These are phyloP conservation scores for Euclidia mi DNA, from an alignment of 2,888 invertebrate species.

Conservation along the genomic window DNA sequence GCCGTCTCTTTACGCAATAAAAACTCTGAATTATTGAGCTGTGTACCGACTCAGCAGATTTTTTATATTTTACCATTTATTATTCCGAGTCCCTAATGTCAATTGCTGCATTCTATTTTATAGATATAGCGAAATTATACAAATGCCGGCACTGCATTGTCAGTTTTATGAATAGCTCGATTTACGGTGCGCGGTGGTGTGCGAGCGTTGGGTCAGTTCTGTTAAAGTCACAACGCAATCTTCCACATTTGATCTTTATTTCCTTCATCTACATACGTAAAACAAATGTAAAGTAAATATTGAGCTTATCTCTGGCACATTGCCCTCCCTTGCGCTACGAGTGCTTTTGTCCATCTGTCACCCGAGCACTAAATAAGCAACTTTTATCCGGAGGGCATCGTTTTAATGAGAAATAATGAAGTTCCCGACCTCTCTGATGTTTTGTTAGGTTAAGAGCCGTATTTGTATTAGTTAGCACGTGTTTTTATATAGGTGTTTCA, in stretches of 20 bases:
- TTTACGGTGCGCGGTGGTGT: constrained; percentile 47
- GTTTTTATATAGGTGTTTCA: constrained; percentile 71
- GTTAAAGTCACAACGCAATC: constrained; percentile 50
- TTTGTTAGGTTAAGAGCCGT: constrained; percentile 85
- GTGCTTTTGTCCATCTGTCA: constrained; percentile 84
- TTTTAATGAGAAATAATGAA: constrained; percentile 89
- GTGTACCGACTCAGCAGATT: constrained; percentile 4
- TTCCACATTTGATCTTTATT: constrained; percentile 60
- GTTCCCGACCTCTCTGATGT: constrained; percentile 77
- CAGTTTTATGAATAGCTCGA: constrained; percentile 56
- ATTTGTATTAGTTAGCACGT: constrained; percentile 86
- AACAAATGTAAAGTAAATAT: constrained; percentile 65
- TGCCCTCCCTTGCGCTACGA: constrained; percentile 64
- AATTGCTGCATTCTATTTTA: constrained; percentile 36
- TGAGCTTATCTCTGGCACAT: constrained; percentile 66
- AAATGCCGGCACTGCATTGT: constrained; percentile 52
- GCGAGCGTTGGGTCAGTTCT: constrained; percentile 51
- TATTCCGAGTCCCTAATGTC: constrained; percentile 12
- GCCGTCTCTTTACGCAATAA: constrained; percentile 25
- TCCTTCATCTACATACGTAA: constrained; percentile 57
- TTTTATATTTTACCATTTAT: constrained; percentile 16
- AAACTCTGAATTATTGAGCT: constrained; percentile 11
- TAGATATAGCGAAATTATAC: constrained; percentile 53
- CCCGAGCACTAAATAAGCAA: constrained; percentile 82
- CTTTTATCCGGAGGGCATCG: constrained; percentile 80